Percentiles rank a stretch among this genome's conserved stretches.
Evolutionary conservation across 2,888 invertebrate genomes (phyloP).

Genomic region (Xylota sylvarum): DNA sequence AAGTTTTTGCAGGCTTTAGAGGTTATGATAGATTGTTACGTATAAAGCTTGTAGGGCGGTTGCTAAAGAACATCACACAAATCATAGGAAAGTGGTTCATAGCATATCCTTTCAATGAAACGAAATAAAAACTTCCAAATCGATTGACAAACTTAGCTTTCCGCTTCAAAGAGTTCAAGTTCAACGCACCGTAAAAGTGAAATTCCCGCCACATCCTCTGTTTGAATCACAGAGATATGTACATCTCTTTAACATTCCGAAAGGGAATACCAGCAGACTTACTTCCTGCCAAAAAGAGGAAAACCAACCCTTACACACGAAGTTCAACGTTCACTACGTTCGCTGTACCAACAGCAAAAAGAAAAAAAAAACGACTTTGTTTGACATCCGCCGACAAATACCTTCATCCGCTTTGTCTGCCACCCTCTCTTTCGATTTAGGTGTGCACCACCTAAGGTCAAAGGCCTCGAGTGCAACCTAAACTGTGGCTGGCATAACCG

Average conservation of each 20-base stretch:
- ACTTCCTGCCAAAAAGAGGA: slow-evolving; percentile 59
- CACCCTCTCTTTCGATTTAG: slow-evolving; percentile 23
- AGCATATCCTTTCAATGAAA: neutral
- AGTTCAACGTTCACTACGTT: slow-evolving; percentile 66
- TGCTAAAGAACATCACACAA: too few relatives aligned
- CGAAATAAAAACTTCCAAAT: neutral
- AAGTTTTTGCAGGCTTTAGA: too few relatives aligned
- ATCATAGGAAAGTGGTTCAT: too few relatives aligned
- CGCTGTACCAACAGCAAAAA: neutral
- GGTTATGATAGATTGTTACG: too few relatives aligned
- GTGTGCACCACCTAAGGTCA: slow-evolving; percentile 60
- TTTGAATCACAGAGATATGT: slow-evolving; percentile 11
- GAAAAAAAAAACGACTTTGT: slow-evolving; percentile 39
- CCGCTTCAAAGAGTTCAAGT: slow-evolving; percentile 54
- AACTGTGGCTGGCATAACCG: slow-evolving; percentile 16
- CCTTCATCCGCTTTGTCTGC: slow-evolving; percentile 55
- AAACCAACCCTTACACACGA: slow-evolving; percentile 28
- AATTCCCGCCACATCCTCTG: slow-evolving; percentile 27
- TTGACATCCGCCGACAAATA: slow-evolving; percentile 66
- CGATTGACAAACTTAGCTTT: slow-evolving; percentile 1
- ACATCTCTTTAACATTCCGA: slow-evolving; percentile 20
- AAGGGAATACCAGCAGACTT: slow-evolving; percentile 35
- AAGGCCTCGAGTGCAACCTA: slow-evolving; percentile 56
- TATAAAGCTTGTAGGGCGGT: too few relatives aligned
- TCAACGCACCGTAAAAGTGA: slow-evolving; percentile 70